Base-by-base conservation (phyloP, 1,140 invertebrate species). In the Dendroctonus ponderosae region DNA sequence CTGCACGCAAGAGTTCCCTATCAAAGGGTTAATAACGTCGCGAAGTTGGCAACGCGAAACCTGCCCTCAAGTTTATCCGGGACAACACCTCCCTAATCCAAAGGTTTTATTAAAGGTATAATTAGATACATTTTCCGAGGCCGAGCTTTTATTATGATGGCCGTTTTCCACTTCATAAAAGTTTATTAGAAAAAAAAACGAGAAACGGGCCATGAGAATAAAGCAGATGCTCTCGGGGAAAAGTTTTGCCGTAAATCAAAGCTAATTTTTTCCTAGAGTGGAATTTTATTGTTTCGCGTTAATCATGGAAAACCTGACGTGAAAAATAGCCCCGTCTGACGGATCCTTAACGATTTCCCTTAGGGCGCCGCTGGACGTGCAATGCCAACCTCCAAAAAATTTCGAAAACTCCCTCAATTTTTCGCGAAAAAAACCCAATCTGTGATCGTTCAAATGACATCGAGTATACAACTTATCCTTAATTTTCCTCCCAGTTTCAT, bases 131-230 rank as follows among this genome's bases (percentile, higher is more conserved):
- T 65, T 65, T 65, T 65, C 62, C 53, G 62, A 58, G 62, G 62
- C 43, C 53, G 53, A 58, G 62, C 62, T 65, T 65, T 65, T 65
- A 65, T 65, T 65, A 65, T 58, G 62, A 50, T 51, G 58, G 62
- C 62, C 62, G 62, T 65, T 65, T 65, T 65, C 62, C 62, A 65
- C 62, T 65, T 65, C 62, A 65, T 65, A 65, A 65, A 65, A 65
- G 62, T 65, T 65, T 65, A 65, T 65, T 65, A 58, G 62, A 51
- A 65, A 65, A 65, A 65, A 57, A 39, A 37, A 38, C 12, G 42
- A 48, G 58, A 37, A 65, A 41, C 62, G 62, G 39, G 43, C 52
- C 51, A 44, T 54, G 51, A 50, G 62, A 56, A 63, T 54, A 63
- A 63, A 43, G 52, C 62, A 63, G 62, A 52, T 63, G 62, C 62